phyloP scores from a whole-genome alignment of 2,113 vertebrate genomes.

The Nothocercus nigrocapillus region DNA sequence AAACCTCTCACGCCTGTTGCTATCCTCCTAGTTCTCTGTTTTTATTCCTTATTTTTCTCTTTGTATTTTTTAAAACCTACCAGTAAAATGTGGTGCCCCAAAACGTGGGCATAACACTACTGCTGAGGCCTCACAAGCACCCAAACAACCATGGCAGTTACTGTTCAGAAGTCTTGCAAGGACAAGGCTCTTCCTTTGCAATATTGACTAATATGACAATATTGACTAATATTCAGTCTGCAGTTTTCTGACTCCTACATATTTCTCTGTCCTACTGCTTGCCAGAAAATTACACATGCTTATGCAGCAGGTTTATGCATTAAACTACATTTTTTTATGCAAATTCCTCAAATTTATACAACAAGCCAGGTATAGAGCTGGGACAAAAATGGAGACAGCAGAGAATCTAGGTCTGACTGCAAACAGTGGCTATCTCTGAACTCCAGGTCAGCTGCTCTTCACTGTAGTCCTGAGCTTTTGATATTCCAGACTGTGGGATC shows the following conservation, averaged over 20 bases:
- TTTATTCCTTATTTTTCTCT: neutral
- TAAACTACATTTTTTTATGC: neutral
- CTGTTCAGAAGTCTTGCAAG: neutral
- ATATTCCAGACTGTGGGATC: accelerated
- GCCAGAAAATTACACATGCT: neutral
- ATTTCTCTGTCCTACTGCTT: neutral
- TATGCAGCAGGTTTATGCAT: neutral
- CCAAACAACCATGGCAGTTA: accelerated
- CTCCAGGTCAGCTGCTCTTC: neutral
- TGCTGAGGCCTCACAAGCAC: neutral
- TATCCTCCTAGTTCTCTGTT: neutral
- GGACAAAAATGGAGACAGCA: neutral
- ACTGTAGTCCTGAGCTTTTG: neutral
- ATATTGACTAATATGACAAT: neutral
- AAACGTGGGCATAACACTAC: neutral
- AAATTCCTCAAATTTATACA: neutral
- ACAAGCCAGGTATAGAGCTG: neutral
- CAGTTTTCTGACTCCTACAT: neutral
- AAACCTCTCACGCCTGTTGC: neutral
- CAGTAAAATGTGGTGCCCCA: neutral
- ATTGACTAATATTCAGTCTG: neutral
- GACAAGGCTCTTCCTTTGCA: neutral
- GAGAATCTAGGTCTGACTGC: neutral
- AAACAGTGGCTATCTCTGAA: neutral
- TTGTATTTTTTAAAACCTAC: accelerated